A percentile compares a stretch with the other conserved stretches of the same genome.
Evolutionary conservation across 1,140 invertebrate species (phyloP).

Genomic region (Drosophila kepulauana): DNA sequence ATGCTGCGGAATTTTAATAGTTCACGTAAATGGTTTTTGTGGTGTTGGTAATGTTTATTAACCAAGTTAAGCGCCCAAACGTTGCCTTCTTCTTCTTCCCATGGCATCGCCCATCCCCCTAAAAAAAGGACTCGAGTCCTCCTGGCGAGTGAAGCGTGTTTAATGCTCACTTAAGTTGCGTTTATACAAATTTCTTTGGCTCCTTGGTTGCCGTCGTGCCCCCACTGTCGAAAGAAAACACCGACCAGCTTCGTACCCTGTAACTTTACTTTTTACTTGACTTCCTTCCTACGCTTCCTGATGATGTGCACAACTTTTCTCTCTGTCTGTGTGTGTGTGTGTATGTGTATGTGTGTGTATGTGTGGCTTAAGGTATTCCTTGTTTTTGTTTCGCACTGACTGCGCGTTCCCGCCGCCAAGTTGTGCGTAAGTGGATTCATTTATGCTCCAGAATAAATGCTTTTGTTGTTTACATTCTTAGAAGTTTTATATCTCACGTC

Average conservation of each 20-base stretch:
- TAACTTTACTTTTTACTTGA: slow-evolving; percentile 38
- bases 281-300: slow-evolving; percentile 33
- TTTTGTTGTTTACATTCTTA: slow-evolving; percentile 80
- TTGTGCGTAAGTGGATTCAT: slow-evolving; percentile 75
- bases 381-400: slow-evolving; percentile 1
- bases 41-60: slow-evolving; percentile 83
- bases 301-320: slow-evolving; percentile 29
- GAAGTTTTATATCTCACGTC: slow-evolving; percentile 78
- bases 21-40: slow-evolving; percentile 81
- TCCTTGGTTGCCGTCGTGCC: slow-evolving; percentile 9
- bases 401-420: slow-evolving; percentile 30
- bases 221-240: not conserved
- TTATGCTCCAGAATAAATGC: slow-evolving; percentile 72
- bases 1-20: slow-evolving; percentile 80
- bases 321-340: slow-evolving; percentile 7
- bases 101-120: too few species aligned
- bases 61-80: slow-evolving; percentile 68
- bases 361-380: slow-evolving; percentile 32
- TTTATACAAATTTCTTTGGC: slow-evolving; percentile 77
- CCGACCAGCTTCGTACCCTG: slow-evolving; percentile 30
- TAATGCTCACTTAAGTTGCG: slow-evolving; percentile 82
- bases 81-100: slow-evolving; percentile 2
- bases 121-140: slow-evolving; percentile 43
- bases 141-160: slow-evolving; percentile 67
- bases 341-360: slow-evolving; percentile 15